Evolutionary conservation across 2,888 invertebrate genomes (phyloP), one percentile per base, ranked within the genome.

Genomic region (Chelonus formosanus): DNA sequence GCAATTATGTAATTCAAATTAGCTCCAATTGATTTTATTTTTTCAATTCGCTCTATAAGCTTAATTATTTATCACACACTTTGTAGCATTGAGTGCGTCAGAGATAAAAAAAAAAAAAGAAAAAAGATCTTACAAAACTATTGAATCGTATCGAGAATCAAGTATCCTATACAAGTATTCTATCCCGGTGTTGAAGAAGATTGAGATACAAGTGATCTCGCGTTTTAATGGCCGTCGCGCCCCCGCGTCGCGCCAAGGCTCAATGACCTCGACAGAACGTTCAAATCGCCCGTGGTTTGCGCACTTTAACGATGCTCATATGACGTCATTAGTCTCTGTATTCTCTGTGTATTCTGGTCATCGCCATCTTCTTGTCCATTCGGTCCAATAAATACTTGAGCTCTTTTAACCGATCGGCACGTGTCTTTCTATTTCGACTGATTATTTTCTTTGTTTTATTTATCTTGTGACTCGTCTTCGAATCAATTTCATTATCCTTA

Each of bases 171-270:
- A n/a, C 8, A n/a, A 4, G 36, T 20, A 20, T 20, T 20, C 20
- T 20, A 20, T 20, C 40, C 43, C 40, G 40, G 40, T 52, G 53
- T 45, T 43, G 32, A 61, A 44, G 40, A 52, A 35, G 43, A 52
- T 58, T 52, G 43, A 50, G 50, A 60, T 48, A 56, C 34, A 45
- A 59, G 47, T 58, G 53, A 67, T 61, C 67, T 69, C 62, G 68
- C 68, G 70, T 70, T 70, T 70, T 76, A 77, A 78, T 77, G 78
- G 78, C 76, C 73, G 75, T 78, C 78, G 73, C 74, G 74, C 75
- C 76, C 75, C 74, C 74, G 74, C 77, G 80, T 77, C 79, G 79
- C 79, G 76, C 76, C 76, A 75, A 79, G 74, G 81, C 81, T 80
- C 81, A 82, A 81, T 77, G 81, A 81, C 81, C 81, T 81, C 80